phyloP scores from a whole-genome alignment of 2,113 vertebrate species.

The Podiceps cristatus region DNA sequence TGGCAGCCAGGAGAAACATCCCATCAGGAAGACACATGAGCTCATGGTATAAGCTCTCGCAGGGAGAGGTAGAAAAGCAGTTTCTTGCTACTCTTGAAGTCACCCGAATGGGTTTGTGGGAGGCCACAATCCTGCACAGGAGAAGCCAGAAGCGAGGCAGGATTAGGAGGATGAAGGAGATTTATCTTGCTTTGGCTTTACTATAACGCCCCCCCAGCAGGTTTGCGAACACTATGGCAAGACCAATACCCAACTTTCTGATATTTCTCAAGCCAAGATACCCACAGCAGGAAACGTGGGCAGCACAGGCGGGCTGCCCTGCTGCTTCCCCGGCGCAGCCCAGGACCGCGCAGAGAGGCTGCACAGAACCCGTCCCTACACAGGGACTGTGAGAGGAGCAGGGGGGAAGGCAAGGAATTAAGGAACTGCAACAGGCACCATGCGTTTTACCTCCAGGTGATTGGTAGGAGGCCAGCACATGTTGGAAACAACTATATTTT shows the following conservation, averaged over 20 bases:
- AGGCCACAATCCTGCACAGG: neutral
- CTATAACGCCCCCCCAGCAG: neutral
- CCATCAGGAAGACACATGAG: neutral
- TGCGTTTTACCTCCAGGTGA: neutral
- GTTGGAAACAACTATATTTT: neutral
- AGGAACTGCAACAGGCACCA: neutral
- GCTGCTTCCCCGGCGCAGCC: neutral
- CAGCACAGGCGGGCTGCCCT: neutral
- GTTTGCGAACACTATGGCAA: neutral
- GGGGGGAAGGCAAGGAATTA: accelerated
- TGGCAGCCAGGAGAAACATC: neutral
- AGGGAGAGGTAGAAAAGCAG: neutral
- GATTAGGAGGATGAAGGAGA: neutral
- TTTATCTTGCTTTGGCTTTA: neutral
- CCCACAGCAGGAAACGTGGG: accelerated
- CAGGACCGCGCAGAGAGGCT: neutral
- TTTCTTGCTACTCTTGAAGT: neutral
- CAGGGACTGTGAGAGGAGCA: accelerated
- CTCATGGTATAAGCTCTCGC: accelerated
- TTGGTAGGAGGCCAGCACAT: neutral
- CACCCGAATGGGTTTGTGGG: neutral
- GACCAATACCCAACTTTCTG: neutral
- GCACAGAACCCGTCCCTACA: neutral
- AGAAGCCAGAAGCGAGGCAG: neutral
- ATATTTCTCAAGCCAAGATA: neutral